Evolutionary conservation across 2,888 invertebrate genomes (phyloP), one percentile per base, ranked within the genome.

Genomic region (Eupithecia tripunctaria): DNA sequence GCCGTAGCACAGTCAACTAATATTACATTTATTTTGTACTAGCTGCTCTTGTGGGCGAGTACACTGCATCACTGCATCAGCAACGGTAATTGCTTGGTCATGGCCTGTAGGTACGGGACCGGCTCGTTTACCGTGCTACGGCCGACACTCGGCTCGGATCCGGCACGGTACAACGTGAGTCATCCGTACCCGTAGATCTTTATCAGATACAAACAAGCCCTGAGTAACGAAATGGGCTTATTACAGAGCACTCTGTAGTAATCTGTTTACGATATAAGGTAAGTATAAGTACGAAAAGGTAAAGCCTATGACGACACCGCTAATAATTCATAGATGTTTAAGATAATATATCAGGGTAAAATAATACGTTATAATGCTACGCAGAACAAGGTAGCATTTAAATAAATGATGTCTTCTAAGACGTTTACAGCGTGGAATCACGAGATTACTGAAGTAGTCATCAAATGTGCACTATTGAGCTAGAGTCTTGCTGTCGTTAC

Each of bases 161-260:
- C n/a, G n/a, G n/a, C n/a, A n/a, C n/a, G n/a, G n/a, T n/a, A n/a
- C n/a, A n/a, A n/a, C n/a, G n/a, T n/a, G n/a, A n/a, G n/a, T n/a
- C n/a, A n/a, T n/a, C n/a, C n/a, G n/a, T n/a, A 60, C 70, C 66
- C 29, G 21, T 43, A 62, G 27, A 29, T 59, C 29, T 62, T n/a
- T 62, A 43, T 68, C 47, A 14, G 62, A 63, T 69, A 47, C 47
- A 21, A 56, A 32, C 68, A 43, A 32, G 60, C 29, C n/a, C 41
- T 60, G 43, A 27, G 29, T 68, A 25, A 59, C 41, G 25, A 60
- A 68, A 68, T 47, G 36, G 69, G 63, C 70, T 70, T 43, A 70
- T 66, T 70, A 56, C 60, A 21, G 25, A 70, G 66, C 65, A 27
- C 70, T 68, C 69, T 6, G 29, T 27, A 66, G 25, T 27, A 70